Evolutionary conservation across 2,113 vertebrate species (phyloP).

Genomic region (Phoenicopterus ruber): DNA sequence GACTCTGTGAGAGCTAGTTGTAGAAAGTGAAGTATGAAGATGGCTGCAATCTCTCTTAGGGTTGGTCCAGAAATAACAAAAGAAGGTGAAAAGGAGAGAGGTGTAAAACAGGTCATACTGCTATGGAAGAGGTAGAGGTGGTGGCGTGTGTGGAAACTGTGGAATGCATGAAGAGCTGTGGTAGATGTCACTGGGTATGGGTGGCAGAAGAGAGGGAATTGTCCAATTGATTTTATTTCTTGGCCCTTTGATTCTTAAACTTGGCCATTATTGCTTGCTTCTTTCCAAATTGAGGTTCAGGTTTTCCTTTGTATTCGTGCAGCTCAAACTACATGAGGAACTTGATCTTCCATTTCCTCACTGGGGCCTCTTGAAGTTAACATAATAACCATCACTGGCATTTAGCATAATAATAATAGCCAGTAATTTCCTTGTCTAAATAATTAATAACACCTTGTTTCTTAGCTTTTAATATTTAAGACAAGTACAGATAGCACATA

Average conservation of each 20-base stretch:
- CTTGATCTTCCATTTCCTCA: neutral
- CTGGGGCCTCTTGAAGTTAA: neutral
- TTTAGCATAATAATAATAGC: constrained; percentile 27
- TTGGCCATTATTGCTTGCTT: neutral
- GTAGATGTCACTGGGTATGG: neutral
- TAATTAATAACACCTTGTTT: constrained; percentile 25
- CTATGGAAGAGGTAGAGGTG: neutral
- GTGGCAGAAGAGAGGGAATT: neutral
- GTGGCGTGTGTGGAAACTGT: neutral
- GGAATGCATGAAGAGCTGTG: neutral
- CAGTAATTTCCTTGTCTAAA: constrained; percentile 41
- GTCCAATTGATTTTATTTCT: neutral
- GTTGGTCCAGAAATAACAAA: neutral
- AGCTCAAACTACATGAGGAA: neutral
- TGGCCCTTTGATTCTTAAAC: neutral
- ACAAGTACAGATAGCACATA: neutral
- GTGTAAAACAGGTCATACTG: neutral
- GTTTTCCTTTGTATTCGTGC: neutral
- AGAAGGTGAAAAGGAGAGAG: neutral
- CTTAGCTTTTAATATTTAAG: constrained; percentile 37
- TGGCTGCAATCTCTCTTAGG: neutral
- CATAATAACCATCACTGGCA: neutral
- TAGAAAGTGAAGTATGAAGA: neutral
- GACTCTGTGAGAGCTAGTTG: neutral
- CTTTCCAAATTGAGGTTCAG: neutral